Base-by-base conservation (phyloP, 2,113 vertebrate genomes). In the Corythaeola cristata region DNA sequence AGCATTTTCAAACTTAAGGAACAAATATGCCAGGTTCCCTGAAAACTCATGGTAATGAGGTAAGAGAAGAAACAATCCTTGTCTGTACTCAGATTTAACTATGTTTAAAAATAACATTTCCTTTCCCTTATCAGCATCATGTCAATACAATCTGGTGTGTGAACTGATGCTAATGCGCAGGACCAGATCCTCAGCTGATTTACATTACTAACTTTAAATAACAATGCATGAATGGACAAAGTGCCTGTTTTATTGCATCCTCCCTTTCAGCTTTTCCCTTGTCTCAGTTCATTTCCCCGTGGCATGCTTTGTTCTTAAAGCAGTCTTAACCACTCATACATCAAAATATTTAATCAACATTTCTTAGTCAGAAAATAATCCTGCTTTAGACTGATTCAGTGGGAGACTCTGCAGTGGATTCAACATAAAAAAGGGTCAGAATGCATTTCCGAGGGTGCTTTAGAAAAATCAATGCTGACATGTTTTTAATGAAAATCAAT, bases 291-390 rank as follows among this genome's bases (percentile, higher is more conserved):
- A 96, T 97, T 96, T 96, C 96, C 93, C 93, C 5, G 1, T 71
- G 91, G 95, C 81, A 95, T 19, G 67, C 96, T 96, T 97, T 97
- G 93, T 97, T 97, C 95, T 92, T 76, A 89, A 95, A 95, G 89
- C 86, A 33, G 91, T 21, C 89, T 96, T 79, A 96, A 62, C 94
- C 84, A 76, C 89, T 91, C 91, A 50, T 80, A 97, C 90, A 97
- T 96, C 96, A 97, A 97, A 97, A 97, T 96, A 97, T 97, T 97
- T 97, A 97, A 97, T 95, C 95, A 97, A 96, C 94, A 95, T 96
- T 90, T 96, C 94, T 77, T 72, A 86, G 87, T 23, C 75, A 63
- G 94, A 81, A 93, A 96, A 94, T 95, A 86, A 94, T 86, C 87
- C 94, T n/a, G 62, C 77, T 92, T 81, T 73, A 87, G 87, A 85